Conservation (phyloP, 2,113 vertebrate genomes). For the Pedetes capensis region DNA sequence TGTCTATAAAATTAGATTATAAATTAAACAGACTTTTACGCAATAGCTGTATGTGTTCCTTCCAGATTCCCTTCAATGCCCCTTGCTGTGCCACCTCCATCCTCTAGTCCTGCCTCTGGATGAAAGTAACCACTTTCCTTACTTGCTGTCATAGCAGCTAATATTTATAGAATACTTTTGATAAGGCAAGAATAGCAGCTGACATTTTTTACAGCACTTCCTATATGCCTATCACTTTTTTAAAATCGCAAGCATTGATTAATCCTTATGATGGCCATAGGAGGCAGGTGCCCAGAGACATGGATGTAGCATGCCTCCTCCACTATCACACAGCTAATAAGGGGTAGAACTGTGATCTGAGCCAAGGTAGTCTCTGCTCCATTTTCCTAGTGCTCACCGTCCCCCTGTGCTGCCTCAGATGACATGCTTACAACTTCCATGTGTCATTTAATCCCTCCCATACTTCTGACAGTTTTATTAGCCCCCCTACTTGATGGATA, state of each 20-base stretch:
- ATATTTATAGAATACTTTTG: not conserved
- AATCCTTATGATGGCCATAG: not conserved
- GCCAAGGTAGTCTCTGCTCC: not conserved
- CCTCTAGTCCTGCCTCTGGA: not conserved
- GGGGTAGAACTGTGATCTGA: not conserved
- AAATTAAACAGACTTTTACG: not conserved
- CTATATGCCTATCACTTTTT: not conserved
- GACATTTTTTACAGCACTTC: not conserved
- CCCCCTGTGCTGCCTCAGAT: not conserved
- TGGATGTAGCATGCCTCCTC: not conserved
- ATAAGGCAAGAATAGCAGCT: not conserved
- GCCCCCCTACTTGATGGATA: not conserved
- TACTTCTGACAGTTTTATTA: too few relatives aligned
- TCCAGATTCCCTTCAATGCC: not conserved
- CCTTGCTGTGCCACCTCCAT: not conserved
- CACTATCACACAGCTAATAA: not conserved
- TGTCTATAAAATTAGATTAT: not conserved
- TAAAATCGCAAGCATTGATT: not conserved
- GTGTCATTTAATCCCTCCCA: not conserved
- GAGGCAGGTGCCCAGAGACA: not conserved
- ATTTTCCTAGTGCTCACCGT: rapidly evolving
- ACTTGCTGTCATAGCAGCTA: not conserved
- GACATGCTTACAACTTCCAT: not conserved
- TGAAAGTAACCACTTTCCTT: not conserved
- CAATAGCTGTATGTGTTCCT: not conserved